A percentile compares a stretch with the other conserved stretches of the same genome.
Evolutionary conservation across 1,140 invertebrate species (phyloP).

Genomic region (Neotoxoptera formosana): DNA sequence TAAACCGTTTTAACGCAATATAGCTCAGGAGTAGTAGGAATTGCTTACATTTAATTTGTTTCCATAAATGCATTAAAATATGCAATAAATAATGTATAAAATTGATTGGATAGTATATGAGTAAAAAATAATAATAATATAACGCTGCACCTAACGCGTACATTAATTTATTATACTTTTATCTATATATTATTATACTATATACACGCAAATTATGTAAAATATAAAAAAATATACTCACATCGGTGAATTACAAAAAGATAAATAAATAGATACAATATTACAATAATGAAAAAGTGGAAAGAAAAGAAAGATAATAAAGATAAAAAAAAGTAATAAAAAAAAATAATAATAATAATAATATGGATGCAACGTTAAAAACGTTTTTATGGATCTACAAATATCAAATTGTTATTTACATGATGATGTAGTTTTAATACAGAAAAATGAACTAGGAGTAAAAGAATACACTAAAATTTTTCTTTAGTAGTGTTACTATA

Average conservation of each 20-base stretch:
- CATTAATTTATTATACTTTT: not conserved
- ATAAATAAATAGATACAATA: not conserved
- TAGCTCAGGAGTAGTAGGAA: not conserved
- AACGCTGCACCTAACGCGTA: not conserved
- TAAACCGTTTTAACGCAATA: not conserved
- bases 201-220: conserved; percentile 3
- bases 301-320: conserved; percentile 1
- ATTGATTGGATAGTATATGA: not conserved
- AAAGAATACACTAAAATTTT: not conserved
- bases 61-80: conserved; percentile 10
- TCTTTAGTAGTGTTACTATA: not conserved
- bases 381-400: conserved; percentile 2
- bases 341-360: not conserved
- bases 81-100: not conserved
- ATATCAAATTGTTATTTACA: conserved; percentile 13
- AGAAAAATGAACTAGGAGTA: not conserved
- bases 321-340: not conserved
- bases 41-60: not conserved
- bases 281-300: not conserved
- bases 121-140: not conserved
- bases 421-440: not conserved
- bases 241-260: not conserved
- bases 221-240: not conserved
- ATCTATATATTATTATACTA: not conserved
- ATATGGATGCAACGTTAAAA: not conserved